These are phyloP conservation scores for Mola mola DNA, from an alignment of 2,113 vertebrate genomes.

Conservation along the genomic window DNA sequence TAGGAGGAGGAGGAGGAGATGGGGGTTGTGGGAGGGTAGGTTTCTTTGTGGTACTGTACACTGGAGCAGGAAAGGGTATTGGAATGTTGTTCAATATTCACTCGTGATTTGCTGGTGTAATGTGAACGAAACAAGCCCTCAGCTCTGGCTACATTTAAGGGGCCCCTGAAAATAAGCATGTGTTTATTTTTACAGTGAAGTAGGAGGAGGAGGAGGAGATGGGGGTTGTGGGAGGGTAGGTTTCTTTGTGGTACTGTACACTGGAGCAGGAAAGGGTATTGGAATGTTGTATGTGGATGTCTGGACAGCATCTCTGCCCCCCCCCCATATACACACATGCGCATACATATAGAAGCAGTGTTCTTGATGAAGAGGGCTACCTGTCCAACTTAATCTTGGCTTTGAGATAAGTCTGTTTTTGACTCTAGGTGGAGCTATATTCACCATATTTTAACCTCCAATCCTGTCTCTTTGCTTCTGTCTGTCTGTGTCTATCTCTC, in stretches of 20 bases:
- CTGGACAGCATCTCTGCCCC: constrained; percentile 15
- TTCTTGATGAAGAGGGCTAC: neutral
- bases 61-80: constrained; percentile 61
- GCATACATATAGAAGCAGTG: neutral
- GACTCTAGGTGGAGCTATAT: constrained; percentile 9
- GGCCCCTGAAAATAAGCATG: constrained; percentile 80
- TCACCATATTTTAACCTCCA: constrained; percentile 8
- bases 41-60: constrained; percentile 77
- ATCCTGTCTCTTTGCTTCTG: constrained; percentile 5
- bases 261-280: constrained; percentile 59
- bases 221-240: constrained; percentile 43
- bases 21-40: constrained; percentile 62
- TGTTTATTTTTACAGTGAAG: constrained; percentile 83
- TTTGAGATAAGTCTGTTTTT: neutral
- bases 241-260: constrained; percentile 77
- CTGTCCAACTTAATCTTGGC: neutral
- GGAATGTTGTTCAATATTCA: constrained; percentile 44
- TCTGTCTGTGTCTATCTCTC: neutral
- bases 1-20: neutral
- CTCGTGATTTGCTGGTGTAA: constrained; percentile 54
- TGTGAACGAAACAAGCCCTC: constrained; percentile 60
- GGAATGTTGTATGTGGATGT: constrained; percentile 48
- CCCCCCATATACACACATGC: no score
- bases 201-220: constrained; percentile 1
- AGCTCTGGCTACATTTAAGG: constrained; percentile 71